phyloP scores from a whole-genome alignment of 1,140 invertebrate genomes.

The Capitella teleta region DNA sequence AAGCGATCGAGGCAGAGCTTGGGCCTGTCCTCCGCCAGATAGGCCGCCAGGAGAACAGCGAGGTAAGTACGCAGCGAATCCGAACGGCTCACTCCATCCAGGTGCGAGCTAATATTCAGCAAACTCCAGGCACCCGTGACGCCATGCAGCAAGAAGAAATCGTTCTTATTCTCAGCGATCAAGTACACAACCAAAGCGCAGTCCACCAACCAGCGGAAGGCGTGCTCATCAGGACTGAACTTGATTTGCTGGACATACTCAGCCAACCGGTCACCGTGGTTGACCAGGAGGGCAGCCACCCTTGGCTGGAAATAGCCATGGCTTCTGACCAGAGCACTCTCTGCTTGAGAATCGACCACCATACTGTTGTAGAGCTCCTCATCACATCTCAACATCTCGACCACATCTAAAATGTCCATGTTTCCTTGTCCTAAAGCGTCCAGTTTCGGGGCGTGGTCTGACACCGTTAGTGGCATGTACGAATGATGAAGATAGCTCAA shows the following conservation, averaged over 20 bases:
- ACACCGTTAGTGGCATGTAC: background rate
- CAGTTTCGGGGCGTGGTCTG: background rate
- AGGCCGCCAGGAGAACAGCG: too few relatives aligned
- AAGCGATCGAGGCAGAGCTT: too few relatives aligned
- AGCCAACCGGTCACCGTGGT: background rate
- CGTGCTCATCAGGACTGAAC: background rate
- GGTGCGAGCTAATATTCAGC: too few relatives aligned
- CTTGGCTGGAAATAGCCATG: background rate
- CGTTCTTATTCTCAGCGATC: background rate
- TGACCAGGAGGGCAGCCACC: background rate
- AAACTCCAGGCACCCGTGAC: slow-evolving; percentile 8
- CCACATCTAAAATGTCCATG: background rate
- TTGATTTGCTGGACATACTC: background rate
- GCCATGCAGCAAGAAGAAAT: slow-evolving; percentile 10
- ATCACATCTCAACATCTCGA: background rate
- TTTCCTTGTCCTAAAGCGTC: background rate
- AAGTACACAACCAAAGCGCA: slow-evolving; percentile 1
- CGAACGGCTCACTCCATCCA: too few relatives aligned
- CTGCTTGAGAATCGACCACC: background rate
- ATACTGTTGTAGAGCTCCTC: background rate
- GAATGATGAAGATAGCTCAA: slow-evolving; percentile 7
- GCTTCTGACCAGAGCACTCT: background rate
- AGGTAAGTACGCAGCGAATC: too few relatives aligned
- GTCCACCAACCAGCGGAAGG: slow-evolving; percentile 3
- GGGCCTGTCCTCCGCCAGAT: too few relatives aligned